Conservation (phyloP, 2,888 invertebrate species). For the Leucophenga maculata region DNA sequence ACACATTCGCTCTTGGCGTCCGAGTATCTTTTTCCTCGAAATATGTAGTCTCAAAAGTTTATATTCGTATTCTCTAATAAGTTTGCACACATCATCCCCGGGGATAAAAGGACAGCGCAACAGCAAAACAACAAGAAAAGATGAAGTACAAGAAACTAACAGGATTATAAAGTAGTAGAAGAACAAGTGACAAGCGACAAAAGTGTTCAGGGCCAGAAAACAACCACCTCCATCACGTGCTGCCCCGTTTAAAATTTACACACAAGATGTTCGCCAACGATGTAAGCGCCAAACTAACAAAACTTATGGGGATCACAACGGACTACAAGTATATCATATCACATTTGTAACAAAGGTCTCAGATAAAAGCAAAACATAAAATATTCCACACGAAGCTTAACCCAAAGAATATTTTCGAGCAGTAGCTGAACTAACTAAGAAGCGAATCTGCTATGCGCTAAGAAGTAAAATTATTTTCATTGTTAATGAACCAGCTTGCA, state of each 20-base stretch:
- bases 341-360: conserved; percentile 38
- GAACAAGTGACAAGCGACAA: conserved; percentile 56
- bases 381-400: conserved; percentile 38
- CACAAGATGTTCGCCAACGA: neutral
- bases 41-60: conserved; percentile 22
- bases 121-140: conserved; percentile 39
- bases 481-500: neutral
- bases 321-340: neutral
- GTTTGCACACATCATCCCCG: conserved; percentile 59
- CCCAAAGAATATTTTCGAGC: no score
- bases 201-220: conserved; percentile 11
- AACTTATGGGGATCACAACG: conserved; percentile 38
- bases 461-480: conserved; percentile 15
- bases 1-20: conserved; percentile 25
- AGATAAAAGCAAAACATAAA: conserved; percentile 32
- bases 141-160: conserved; percentile 53
- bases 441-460: neutral
- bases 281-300: conserved; percentile 36
- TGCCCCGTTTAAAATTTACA: no score
- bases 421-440: no score
- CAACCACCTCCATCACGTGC: neutral
- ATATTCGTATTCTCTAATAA: conserved; percentile 53
- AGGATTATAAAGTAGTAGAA: conserved; percentile 47
- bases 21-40: conserved; percentile 34
- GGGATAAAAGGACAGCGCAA: conserved; percentile 52